These are phyloP conservation scores for Schizaphis graminum DNA, from an alignment of 2,888 invertebrate genomes.

Conservation along the genomic window DNA sequence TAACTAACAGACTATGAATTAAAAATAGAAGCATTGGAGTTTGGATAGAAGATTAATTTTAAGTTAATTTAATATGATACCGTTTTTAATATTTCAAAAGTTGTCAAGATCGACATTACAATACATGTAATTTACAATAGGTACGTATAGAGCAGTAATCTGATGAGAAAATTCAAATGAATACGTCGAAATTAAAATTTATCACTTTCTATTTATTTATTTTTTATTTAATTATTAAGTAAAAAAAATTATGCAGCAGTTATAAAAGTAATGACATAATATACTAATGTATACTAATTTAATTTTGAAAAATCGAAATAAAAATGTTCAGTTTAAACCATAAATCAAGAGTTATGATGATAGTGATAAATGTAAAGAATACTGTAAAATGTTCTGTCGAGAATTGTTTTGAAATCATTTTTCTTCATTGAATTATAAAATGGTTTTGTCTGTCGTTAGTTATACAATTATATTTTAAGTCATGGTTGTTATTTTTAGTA, in stretches of 20 bases:
- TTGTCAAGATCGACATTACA: neutral
- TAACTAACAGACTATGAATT: neutral
- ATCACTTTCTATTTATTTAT: neutral
- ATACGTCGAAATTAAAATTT: too few relatives aligned
- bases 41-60: neutral
- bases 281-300: neutral
- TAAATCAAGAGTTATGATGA: slow-evolving; percentile 30
- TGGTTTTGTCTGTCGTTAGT: neutral
- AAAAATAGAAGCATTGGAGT: neutral
- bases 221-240: neutral
- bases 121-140: neutral
- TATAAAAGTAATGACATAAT: neutral
- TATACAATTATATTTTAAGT: neutral
- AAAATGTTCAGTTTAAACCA: neutral
- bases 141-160: too few relatives aligned
- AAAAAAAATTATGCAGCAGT: neutral
- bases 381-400: neutral
- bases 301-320: neutral
- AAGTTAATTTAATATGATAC: neutral
- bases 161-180: too few relatives aligned
- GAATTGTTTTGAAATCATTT: slow-evolving; percentile 11
- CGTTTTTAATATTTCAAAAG: neutral
- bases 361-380: slow-evolving; percentile 2
- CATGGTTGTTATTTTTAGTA: neutral
- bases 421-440: slow-evolving; percentile 30